phyloP scores from a whole-genome alignment of 2,797 vertebrate species.

The Tenualosa thibaudeaui region DNA sequence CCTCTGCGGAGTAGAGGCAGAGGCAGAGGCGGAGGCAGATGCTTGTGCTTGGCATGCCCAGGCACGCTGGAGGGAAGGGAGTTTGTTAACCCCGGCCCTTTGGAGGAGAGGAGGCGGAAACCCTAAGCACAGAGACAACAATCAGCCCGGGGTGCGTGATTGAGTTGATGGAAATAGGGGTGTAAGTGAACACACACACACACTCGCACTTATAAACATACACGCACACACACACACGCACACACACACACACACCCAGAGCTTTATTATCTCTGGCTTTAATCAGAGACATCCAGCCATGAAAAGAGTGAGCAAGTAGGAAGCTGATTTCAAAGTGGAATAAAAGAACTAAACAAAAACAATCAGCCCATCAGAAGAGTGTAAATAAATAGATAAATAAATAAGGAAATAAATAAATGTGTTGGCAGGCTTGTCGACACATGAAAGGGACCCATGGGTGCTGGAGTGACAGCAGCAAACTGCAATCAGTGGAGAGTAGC shows the following conservation, averaged over 20 bases:
- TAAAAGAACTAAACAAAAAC: not conserved
- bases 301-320: conserved; percentile 53
- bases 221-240: not conserved
- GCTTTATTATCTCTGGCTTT: conserved; percentile 61
- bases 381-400: not conserved
- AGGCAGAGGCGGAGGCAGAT: not conserved
- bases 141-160: conserved; percentile 58
- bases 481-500: conserved; percentile 56
- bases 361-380: not conserved
- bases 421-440: not conserved
- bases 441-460: conserved; percentile 21
- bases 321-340: conserved; percentile 52
- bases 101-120: conserved; percentile 21
- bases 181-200: conserved; percentile 17
- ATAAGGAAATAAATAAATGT: not conserved
- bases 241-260: not conserved
- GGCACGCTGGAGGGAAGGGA: not conserved
- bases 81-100: conserved; percentile 18
- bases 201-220: conserved; percentile 6
- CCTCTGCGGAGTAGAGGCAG: not conserved
- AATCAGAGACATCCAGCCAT: conserved; percentile 62
- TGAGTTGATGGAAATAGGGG: conserved; percentile 49
- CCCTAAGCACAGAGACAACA: conserved; percentile 42
- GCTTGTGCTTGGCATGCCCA: not conserved
- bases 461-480: conserved; percentile 55